phyloP scores from a whole-genome alignment of 2,113 vertebrate genomes.

The Percopsis transmontana region DNA sequence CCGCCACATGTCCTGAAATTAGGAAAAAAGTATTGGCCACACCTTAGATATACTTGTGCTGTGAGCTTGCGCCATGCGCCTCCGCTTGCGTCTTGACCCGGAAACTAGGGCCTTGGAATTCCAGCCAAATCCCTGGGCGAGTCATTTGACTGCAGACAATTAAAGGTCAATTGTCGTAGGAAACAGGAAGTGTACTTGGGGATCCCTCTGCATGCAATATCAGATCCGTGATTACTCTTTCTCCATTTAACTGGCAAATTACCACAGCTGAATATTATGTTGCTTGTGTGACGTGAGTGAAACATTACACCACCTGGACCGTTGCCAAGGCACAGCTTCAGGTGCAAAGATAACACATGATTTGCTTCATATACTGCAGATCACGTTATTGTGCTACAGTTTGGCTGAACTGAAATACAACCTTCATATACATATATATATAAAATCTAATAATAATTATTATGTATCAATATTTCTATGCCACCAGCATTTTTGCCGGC shows the following conservation, averaged over 20 bases:
- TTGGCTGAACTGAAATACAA: not conserved
- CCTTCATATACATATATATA: not conserved
- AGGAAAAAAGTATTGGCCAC: no score
- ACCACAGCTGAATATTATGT: slow-evolving; percentile 17
- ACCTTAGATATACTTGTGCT: no score
- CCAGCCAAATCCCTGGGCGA: no score
- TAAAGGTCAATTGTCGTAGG: not conserved
- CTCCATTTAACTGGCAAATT: slow-evolving; percentile 43
- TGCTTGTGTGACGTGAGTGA: slow-evolving; percentile 33
- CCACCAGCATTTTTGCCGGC: no score
- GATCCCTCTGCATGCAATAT: not conserved
- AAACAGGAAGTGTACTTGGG: slow-evolving; percentile 8
- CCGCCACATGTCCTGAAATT: no score
- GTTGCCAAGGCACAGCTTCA: slow-evolving; percentile 5
- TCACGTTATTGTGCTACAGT: not conserved
- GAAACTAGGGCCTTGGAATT: no score
- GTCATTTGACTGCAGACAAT: not conserved
- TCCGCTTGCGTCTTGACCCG: no score
- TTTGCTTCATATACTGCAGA: no score
- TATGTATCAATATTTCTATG: not conserved
- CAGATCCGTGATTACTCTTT: slow-evolving; percentile 13
- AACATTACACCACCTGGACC: slow-evolving; percentile 1
- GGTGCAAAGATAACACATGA: not conserved
- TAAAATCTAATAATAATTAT: not conserved
- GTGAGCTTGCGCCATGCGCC: no score